Evolutionary conservation across 2,888 invertebrate genomes (phyloP).

Genomic region (Agapostemon virescens): DNA sequence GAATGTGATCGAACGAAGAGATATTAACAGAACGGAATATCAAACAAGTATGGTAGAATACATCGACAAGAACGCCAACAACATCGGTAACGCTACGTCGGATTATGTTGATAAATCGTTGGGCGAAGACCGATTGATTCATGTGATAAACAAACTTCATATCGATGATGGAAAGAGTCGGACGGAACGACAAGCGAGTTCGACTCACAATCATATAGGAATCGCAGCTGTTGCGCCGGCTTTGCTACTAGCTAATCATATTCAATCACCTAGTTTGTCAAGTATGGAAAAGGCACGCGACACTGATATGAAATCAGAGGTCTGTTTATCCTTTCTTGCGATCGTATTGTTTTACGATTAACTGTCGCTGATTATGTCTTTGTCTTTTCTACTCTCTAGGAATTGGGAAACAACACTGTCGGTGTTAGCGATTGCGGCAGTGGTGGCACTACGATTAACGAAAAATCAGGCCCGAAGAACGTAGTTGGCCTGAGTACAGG

Average conservation of each 20-base stretch:
- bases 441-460: constrained; percentile 65
- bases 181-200: constrained; percentile 63
- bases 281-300: constrained; percentile 70
- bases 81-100: constrained; percentile 64
- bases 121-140: constrained; percentile 72
- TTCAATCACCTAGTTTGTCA: constrained; percentile 66
- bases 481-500: constrained; percentile 82
- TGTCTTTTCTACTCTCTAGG: constrained; percentile 41
- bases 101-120: constrained; percentile 69
- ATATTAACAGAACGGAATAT: constrained; percentile 77
- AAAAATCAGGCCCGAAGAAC: constrained; percentile 19
- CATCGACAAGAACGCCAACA: constrained; percentile 81
- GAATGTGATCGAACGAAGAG: constrained; percentile 78
- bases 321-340: constrained; percentile 32
- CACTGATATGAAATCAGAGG: constrained; percentile 73
- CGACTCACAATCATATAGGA: constrained; percentile 69
- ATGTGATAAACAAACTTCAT: constrained; percentile 76
- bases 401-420: constrained; percentile 58
- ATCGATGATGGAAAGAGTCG: constrained; percentile 72
- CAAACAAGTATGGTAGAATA: constrained; percentile 79
- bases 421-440: neutral
- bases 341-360: neutral
- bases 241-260: constrained; percentile 75
- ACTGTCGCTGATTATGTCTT: neutral
- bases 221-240: constrained; percentile 74